These are phyloP conservation scores for Phalera bucephala DNA, from an alignment of 2,888 invertebrate genomes.

Conservation along the genomic window DNA sequence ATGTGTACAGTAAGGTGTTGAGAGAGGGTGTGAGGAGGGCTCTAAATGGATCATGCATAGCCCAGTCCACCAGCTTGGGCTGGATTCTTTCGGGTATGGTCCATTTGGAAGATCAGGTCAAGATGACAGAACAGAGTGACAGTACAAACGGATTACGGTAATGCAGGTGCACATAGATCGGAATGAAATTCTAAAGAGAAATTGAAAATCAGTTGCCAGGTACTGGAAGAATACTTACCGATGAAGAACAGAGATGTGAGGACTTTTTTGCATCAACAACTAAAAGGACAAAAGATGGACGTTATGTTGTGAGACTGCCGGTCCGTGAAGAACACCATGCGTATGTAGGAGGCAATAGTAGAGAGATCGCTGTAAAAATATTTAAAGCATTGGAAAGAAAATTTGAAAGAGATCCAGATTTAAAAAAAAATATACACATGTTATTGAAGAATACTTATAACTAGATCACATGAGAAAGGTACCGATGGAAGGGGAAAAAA, in stretches of 20 bases:
- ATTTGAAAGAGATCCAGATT: constrained; percentile 10
- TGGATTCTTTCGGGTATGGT: constrained; percentile 22
- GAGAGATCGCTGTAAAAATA: constrained; percentile 9
- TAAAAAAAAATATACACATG: constrained; percentile 18
- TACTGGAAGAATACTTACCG: constrained; percentile 4
- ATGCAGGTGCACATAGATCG: not conserved
- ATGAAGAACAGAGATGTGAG: constrained; percentile 16
- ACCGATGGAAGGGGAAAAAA: not conserved
- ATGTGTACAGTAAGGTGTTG: constrained; percentile 3
- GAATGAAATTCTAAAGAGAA: constrained; percentile 14
- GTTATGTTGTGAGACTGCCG: not conserved
- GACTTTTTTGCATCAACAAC: constrained; percentile 5
- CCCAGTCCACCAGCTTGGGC: constrained; percentile 19
- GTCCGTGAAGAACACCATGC: constrained; percentile 3
- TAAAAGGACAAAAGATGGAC: constrained; percentile 3
- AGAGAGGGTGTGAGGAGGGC: not conserved
- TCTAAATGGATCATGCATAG: constrained; percentile 10
- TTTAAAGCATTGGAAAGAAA: constrained; percentile 15
- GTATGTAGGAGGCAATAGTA: constrained; percentile 1
- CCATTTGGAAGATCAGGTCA: no score
- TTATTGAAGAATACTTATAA: constrained; percentile 23
- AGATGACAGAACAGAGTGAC: no score
- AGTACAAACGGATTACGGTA: no score
- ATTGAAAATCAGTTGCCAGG: constrained; percentile 13
- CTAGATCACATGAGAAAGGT: constrained; percentile 17